phyloP scores from a whole-genome alignment of 2,888 invertebrate genomes.

The Drosophila merina region DNA sequence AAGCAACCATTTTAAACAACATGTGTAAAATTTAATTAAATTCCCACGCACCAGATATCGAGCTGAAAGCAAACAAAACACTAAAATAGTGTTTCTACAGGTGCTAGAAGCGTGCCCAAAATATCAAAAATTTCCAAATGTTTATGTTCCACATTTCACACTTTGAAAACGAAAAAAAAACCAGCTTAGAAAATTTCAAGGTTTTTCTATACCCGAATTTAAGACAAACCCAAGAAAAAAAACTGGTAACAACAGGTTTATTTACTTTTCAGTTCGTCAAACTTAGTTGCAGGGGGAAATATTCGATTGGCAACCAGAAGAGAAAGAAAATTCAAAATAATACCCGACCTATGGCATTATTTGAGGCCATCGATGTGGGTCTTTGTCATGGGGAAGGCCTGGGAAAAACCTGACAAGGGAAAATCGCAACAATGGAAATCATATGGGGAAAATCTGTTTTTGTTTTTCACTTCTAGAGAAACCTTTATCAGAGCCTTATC shows the following conservation, averaged over 20 bases:
- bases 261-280: constrained; percentile 1
- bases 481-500: constrained; percentile 4
- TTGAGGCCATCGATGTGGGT: constrained; percentile 5
- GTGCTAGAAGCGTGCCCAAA: constrained; percentile 6
- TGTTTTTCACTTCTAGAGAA: too few species aligned
- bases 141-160: neutral
- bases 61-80: neutral
- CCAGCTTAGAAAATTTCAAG: constrained; percentile 20
- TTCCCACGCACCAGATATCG: constrained; percentile 8
- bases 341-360: constrained; percentile 48
- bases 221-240: constrained; percentile 7
- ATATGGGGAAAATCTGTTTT: neutral
- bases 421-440: neutral
- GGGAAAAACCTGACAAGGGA: constrained; percentile 23
- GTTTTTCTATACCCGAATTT: constrained; percentile 1
- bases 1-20: neutral
- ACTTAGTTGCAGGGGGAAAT: constrained; percentile 10
- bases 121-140: constrained; percentile 8
- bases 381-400: constrained; percentile 20
- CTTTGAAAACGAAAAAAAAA: neutral
- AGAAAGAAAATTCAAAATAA: constrained; percentile 15
- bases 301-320: constrained; percentile 7
- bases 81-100: constrained; percentile 22
- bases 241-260: constrained; percentile 10
- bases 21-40: constrained; percentile 11